A percentile compares a stretch with the other conserved stretches of the same genome.
These are phyloP conservation scores for Dione vanillae DNA, from an alignment of 2,888 invertebrate genomes.

Conservation along the genomic window DNA sequence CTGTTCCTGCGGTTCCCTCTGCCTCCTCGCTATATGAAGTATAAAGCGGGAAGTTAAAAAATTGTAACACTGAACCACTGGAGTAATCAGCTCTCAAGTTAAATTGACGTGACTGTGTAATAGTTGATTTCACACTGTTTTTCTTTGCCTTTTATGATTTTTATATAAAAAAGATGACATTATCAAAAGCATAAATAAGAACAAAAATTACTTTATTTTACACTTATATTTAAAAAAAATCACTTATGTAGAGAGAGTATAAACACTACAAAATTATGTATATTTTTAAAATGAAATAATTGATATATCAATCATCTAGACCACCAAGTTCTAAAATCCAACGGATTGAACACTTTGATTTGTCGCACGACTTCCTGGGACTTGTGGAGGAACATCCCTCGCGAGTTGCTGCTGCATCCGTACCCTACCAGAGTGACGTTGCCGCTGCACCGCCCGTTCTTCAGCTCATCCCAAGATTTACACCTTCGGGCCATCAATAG, in stretches of 20 bases:
- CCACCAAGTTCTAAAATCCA: constrained; percentile 53
- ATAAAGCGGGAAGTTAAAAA: no score
- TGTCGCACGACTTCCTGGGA: constrained; percentile 51
- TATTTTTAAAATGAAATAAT: neutral
- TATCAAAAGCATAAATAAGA: no score
- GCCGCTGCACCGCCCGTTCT: constrained; percentile 59
- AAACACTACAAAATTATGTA: neutral
- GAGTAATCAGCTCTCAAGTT: no score
- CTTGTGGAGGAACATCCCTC: constrained; percentile 67
- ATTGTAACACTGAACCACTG: no score
- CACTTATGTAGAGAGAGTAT: neutral
- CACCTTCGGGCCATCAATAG: constrained; percentile 60
- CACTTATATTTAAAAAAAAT: neutral
- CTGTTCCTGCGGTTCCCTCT: no score
- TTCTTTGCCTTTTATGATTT: no score
- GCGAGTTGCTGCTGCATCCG: constrained; percentile 52
- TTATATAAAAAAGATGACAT: neutral
- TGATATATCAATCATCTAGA: constrained; percentile 32
- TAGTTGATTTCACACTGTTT: no score
- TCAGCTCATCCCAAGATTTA: constrained; percentile 60
- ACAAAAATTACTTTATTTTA: no score
- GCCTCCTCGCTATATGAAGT: no score
- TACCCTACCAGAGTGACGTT: constrained; percentile 61
- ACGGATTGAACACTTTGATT: constrained; percentile 58
- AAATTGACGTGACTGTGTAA: no score